Percentiles rank a stretch among this genome's conserved stretches.
Conservation (phyloP, 2,888 invertebrate genomes). For the Philereme vetulata region DNA sequence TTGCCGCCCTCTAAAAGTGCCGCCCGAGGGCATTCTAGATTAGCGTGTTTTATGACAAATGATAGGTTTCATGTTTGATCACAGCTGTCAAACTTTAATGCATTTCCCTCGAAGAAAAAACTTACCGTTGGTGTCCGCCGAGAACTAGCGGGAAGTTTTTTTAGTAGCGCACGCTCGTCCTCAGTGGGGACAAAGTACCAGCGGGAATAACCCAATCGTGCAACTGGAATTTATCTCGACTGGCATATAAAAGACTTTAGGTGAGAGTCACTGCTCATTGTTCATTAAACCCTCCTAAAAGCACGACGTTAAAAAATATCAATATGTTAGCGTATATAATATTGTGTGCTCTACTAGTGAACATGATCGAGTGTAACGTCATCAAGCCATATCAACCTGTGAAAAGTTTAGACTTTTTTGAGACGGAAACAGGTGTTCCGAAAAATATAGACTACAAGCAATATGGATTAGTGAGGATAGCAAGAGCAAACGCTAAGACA, state of each 20-base stretch:
- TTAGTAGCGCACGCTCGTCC: no score
- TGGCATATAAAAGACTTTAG: conserved; percentile 8
- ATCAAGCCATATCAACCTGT: conserved; percentile 1
- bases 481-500: background rate
- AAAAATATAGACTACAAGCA: background rate
- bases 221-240: conserved; percentile 2
- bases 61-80: no score
- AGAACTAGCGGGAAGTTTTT: no score
- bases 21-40: no score
- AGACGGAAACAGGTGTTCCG: background rate
- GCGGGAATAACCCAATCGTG: no score
- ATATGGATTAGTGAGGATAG: conserved; percentile 5
- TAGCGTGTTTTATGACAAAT: no score
- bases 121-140: no score
- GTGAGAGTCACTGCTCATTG: conserved; percentile 1
- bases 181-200: no score
- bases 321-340: conserved; percentile 16
- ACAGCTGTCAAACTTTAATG: no score
- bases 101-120: no score
- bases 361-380: conserved; percentile 4
- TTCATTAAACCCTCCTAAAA: conserved; percentile 2
- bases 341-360: conserved; percentile 13
- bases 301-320: background rate
- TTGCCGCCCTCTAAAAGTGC: no score
- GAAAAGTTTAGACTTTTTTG: background rate